Percentiles rank a stretch among this genome's conserved stretches.
These are phyloP conservation scores for Papilio polytes DNA, from an alignment of 1,140 invertebrate genomes.

Conservation along the genomic window DNA sequence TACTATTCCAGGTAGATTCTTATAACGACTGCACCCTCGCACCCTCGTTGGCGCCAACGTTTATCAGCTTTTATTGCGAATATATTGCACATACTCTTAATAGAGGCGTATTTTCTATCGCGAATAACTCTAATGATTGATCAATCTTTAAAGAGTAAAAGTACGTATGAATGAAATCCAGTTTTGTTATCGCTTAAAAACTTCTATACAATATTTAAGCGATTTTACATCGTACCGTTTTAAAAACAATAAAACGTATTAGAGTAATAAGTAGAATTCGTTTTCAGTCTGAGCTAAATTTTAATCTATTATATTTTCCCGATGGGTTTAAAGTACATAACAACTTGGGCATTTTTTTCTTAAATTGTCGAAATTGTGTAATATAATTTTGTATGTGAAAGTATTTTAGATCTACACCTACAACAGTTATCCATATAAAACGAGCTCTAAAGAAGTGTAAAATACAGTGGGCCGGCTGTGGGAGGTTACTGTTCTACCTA, in stretches of 20 bases:
- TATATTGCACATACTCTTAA: background rate
- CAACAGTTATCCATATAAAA: constrained; percentile 56
- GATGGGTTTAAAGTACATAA: background rate
- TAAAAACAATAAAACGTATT: background rate
- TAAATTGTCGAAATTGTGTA: constrained; percentile 12
- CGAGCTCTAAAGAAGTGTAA: constrained; percentile 53
- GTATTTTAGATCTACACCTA: constrained; percentile 55
- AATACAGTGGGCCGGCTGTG: constrained; percentile 29
- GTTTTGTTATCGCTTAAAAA: background rate
- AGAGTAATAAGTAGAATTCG: background rate
- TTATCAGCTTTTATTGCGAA: background rate
- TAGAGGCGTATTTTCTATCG: background rate
- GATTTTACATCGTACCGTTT: background rate
- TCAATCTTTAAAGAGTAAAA: background rate
- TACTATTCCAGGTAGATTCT: constrained; percentile 10
- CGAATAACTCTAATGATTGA: background rate
- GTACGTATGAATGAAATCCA: constrained; percentile 27
- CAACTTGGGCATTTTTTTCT: background rate
- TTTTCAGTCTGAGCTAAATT: background rate
- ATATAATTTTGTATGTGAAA: constrained; percentile 53
- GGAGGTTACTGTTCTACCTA: constrained; percentile 55
- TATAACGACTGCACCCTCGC: background rate
- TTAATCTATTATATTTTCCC: background rate
- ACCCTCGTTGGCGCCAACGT: background rate
- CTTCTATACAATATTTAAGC: background rate